Conservation (phyloP, 2,113 vertebrate species). For the Opisthocomus hoazin region DNA sequence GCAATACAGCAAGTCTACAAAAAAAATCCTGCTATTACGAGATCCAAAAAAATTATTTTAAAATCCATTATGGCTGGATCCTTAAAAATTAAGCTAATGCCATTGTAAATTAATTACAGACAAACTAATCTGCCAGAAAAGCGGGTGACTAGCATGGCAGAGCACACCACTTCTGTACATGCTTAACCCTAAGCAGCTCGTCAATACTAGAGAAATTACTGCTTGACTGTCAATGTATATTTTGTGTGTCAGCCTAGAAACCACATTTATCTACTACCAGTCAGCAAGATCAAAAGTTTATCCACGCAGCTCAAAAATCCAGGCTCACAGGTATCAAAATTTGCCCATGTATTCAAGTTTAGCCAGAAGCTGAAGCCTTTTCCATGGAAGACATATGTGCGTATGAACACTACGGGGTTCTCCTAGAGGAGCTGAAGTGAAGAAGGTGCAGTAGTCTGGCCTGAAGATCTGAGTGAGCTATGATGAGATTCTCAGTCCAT, state of each 20-base stretch:
- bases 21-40: background rate
- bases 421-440: background rate
- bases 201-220: background rate
- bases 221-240: background rate
- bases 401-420: background rate
- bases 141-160: background rate
- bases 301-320: background rate
- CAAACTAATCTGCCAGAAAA: background rate
- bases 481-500: background rate
- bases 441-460: background rate
- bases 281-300: background rate
- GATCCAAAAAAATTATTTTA: background rate
- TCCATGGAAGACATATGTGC: background rate
- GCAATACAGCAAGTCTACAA: background rate
- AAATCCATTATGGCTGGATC: background rate
- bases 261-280: background rate
- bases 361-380: background rate
- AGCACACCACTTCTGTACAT: background rate
- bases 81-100: background rate
- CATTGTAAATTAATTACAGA: background rate
- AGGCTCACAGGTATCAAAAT: background rate
- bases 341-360: background rate
- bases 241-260: background rate
- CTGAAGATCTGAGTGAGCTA: background rate
- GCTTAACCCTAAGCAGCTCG: background rate